Conservation (phyloP, 2,113 vertebrate species). For the Caranx melampygus region DNA sequence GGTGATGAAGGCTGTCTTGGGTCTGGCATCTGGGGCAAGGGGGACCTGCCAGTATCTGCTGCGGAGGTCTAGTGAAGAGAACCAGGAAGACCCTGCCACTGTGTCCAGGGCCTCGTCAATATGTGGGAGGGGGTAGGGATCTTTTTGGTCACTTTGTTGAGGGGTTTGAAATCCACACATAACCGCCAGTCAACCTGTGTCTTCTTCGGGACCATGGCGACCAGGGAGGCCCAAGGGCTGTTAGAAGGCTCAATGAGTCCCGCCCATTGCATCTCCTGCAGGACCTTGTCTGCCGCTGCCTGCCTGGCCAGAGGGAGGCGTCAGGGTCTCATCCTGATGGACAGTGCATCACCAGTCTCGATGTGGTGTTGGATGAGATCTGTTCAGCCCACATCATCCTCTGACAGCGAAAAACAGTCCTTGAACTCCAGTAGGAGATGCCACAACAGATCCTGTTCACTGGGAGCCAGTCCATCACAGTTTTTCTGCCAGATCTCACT, state of each 20-base stretch:
- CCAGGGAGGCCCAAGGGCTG: not conserved
- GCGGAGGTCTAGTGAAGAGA: not conserved
- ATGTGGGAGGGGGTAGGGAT: not conserved
- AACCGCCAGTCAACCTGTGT: not conserved
- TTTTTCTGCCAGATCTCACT: not conserved
- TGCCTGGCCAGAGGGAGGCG: not conserved
- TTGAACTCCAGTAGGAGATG: not conserved
- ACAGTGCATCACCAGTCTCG: no score
- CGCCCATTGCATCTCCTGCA: not conserved
- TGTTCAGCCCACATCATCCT: not conserved
- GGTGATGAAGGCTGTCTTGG: not conserved
- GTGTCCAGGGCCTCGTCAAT: not conserved
- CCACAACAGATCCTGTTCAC: not conserved
- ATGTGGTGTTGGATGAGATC: not conserved
- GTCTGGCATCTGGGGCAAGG: not conserved
- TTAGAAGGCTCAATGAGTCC: not conserved
- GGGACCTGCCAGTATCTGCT: slow-evolving; percentile 10
- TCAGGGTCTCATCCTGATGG: not conserved
- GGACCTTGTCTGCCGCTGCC: not conserved
- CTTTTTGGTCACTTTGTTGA: not conserved
- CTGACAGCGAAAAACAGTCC: not conserved
- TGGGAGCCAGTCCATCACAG: not conserved
- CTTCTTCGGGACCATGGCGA: not conserved
- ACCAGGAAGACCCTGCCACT: not conserved
- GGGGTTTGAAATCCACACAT: not conserved